Conservation (phyloP, 2,888 invertebrate genomes). For the Eupithecia subfuscata region DNA sequence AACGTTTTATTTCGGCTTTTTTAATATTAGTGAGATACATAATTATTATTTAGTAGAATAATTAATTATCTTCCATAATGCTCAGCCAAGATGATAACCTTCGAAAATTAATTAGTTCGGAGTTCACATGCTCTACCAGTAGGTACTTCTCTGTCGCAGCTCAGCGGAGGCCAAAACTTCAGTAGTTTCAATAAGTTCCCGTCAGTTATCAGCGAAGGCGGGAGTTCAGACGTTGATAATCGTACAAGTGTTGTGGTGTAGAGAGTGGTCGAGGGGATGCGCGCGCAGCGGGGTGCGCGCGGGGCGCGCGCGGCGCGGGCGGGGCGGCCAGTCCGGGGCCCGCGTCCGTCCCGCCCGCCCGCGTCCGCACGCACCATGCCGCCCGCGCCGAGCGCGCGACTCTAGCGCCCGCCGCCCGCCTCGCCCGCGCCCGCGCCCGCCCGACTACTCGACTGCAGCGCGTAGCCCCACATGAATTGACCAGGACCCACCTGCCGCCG, state of each 20-base stretch:
- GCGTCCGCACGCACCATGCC: slow-evolving; percentile 31
- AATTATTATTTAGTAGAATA: too few species aligned
- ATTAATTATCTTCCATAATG: background rate
- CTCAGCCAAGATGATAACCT: background rate
- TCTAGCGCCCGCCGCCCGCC: slow-evolving; percentile 13
- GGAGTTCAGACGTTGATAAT: background rate
- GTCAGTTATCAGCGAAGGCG: slow-evolving; percentile 3
- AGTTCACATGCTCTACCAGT: background rate
- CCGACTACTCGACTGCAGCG: background rate
- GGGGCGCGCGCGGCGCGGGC: slow-evolving; percentile 43
- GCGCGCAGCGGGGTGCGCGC: slow-evolving; percentile 39
- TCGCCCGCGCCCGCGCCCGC: background rate
- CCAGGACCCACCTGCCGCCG: background rate
- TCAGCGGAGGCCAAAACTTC: background rate
- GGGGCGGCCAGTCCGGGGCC: slow-evolving; percentile 46
- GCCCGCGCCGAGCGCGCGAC: slow-evolving; percentile 32
- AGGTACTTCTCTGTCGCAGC: background rate
- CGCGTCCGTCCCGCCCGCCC: slow-evolving; percentile 34
- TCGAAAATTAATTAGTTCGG: background rate
- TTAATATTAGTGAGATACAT: too few species aligned
- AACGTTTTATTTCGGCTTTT: too few species aligned
- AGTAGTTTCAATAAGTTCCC: background rate
- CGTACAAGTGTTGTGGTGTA: slow-evolving; percentile 8
- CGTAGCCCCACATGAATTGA: slow-evolving; percentile 24
- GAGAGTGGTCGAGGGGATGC: slow-evolving; percentile 4